Evolutionary conservation across 2,113 vertebrate species (phyloP).

Genomic region (Stigmatopora nigra): DNA sequence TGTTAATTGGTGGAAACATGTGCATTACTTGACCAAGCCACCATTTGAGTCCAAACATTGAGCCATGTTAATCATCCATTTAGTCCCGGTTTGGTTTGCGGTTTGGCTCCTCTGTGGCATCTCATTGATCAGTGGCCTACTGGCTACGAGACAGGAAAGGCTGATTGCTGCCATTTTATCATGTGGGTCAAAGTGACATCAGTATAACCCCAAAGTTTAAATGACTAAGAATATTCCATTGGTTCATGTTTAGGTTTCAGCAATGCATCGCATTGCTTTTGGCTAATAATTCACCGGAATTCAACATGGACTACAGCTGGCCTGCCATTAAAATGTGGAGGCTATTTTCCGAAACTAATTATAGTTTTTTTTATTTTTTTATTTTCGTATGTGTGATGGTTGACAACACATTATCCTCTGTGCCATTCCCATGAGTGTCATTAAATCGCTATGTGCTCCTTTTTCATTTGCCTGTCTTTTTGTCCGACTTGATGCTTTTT

Average conservation of each 20-base stretch:
- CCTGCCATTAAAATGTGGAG: slow-evolving; percentile 13
- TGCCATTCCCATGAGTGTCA: slow-evolving; percentile 50
- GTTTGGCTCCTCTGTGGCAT: slow-evolving; percentile 54
- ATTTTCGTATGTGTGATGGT: slow-evolving; percentile 40
- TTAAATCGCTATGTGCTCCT: slow-evolving; percentile 41
- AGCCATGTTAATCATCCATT: slow-evolving; percentile 71
- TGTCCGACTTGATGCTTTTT: slow-evolving; percentile 67
- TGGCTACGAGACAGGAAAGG: slow-evolving; percentile 45
- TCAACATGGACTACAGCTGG: slow-evolving; percentile 24
- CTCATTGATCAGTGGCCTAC: slow-evolving; percentile 55
- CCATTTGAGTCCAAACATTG: slow-evolving; percentile 72
- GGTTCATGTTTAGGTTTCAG: neutral
- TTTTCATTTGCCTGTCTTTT: slow-evolving; percentile 52
- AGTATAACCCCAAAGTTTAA: slow-evolving; percentile 11
- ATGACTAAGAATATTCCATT: too few relatives aligned
- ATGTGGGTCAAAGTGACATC: slow-evolving; percentile 23
- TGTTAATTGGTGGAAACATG: slow-evolving; percentile 71
- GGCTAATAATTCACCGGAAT: slow-evolving; percentile 14
- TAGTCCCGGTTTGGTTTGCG: slow-evolving; percentile 53
- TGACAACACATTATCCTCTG: slow-evolving; percentile 53
- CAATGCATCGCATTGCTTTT: slow-evolving; percentile 10
- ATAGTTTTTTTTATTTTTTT: neutral
- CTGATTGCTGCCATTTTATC: slow-evolving; percentile 48
- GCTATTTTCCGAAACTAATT: slow-evolving; percentile 7
- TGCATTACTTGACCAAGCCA: slow-evolving; percentile 76